Conservation (phyloP, 2,113 vertebrate genomes). For the Charina bottae region DNA sequence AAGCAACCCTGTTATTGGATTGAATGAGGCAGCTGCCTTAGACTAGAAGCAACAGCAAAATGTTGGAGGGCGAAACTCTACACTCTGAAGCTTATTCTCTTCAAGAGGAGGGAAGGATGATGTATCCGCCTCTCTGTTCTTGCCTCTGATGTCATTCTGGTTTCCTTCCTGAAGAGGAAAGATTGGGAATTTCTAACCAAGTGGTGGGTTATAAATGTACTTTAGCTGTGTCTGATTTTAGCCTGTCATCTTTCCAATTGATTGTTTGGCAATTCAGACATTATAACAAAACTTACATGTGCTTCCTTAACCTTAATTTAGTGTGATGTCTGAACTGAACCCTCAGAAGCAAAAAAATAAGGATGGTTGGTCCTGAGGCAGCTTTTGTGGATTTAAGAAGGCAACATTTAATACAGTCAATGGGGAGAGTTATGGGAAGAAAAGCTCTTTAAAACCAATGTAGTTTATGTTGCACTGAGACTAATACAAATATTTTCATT, state of each 20-base stretch:
- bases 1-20: not conserved
- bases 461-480: not conserved
- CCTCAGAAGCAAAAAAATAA: not conserved
- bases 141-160: not conserved
- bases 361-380: not conserved
- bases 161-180: not conserved
- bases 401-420: not conserved
- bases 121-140: not conserved
- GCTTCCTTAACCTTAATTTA: not conserved
- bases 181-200: not conserved
- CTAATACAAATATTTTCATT: not conserved
- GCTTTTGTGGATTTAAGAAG: not conserved
- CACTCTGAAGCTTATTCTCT: not conserved
- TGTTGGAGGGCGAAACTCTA: not conserved
- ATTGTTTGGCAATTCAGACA: not conserved
- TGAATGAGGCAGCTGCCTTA: not conserved
- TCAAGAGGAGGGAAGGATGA: not conserved
- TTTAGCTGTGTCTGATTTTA: not conserved
- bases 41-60: not conserved
- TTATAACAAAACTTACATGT: not conserved
- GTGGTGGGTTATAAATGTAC: not conserved
- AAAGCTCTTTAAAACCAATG: not conserved
- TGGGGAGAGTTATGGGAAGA: not conserved
- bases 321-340: not conserved
- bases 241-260: not conserved